A percentile compares a stretch with the other conserved stretches of the same genome.
These are phyloP conservation scores for Eulimnadia texana DNA, from an alignment of 1,140 invertebrate genomes.

Conservation along the genomic window DNA sequence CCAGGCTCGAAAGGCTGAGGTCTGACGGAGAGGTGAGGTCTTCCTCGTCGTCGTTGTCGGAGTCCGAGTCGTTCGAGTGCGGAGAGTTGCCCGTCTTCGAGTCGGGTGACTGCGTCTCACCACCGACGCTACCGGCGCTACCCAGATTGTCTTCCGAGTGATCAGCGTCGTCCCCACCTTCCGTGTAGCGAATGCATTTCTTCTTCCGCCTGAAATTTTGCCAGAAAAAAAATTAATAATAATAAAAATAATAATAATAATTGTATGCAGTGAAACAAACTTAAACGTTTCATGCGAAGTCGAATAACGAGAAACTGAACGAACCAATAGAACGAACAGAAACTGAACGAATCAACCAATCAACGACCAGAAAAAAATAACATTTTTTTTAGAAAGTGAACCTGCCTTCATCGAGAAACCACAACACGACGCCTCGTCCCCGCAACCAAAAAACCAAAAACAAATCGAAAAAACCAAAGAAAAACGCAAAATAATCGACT, in stretches of 20 bases:
- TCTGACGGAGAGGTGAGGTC: slow-evolving; percentile 29
- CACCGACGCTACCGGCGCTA: slow-evolving; percentile 50
- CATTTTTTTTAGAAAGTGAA: too few species aligned
- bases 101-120: slow-evolving; percentile 40
- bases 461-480: neutral
- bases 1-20: slow-evolving; percentile 55
- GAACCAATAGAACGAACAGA: too few species aligned
- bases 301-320: too few species aligned
- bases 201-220: slow-evolving; percentile 94
- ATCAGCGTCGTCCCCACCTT: slow-evolving; percentile 41
- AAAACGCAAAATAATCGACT: neutral
- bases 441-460: too few species aligned
- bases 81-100: slow-evolving; percentile 39
- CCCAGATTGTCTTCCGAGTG: slow-evolving; percentile 62
- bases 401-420: too few species aligned
- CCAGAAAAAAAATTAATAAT: slow-evolving; percentile 16
- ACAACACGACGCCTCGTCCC: too few species aligned
- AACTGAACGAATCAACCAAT: too few species aligned
- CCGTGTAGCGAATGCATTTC: slow-evolving; percentile 91
- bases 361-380: too few species aligned
- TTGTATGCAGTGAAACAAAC: too few species aligned
- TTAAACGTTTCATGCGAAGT: too few species aligned
- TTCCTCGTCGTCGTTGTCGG: slow-evolving; percentile 8
- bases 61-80: slow-evolving; percentile 27
- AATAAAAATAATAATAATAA: neutral